Evolutionary conservation across 2,113 vertebrate species (phyloP), one percentile per base, ranked within the genome.

Genomic region (Albula goreensis): DNA sequence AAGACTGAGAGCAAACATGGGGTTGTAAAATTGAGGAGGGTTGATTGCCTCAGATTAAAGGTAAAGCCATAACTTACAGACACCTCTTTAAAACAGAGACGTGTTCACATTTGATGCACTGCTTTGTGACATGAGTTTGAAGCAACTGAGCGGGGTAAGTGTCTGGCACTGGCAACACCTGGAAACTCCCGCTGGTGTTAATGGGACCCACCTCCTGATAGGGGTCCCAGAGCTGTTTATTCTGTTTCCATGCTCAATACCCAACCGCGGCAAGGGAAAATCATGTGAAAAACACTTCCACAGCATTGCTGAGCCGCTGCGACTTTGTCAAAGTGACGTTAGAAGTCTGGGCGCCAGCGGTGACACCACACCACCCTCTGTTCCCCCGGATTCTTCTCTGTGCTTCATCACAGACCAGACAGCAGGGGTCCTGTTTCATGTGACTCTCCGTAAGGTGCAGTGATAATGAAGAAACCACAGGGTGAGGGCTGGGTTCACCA

Each of bases 381-480:
- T 78, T 11, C 12, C 48, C 15, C 31, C 31, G 31, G 31, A 41
- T 8, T 19, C 10, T 17, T 79, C 10, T 79, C 48, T 15, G 78
- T n/a, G 2, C 41, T 49, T 79, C 41, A 79, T 79, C 11, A 79
- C 1, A 6, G 48, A 2, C 78, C 17, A 11, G 0, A n/a, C 12
- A 79, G 78, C 11, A 50, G 31, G 78, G 78, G 13, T 0, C 4
- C 48, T 49, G 78, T 79, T 11, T 50, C 41, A 17, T 11, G 5
- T 50, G 5, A 15, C 48, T 79, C 49, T 79, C 41, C 7, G n/a
- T 2, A 3, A 31, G n/a, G 60, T 19, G 5, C 60, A 66, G 60
- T 79, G 78, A 79, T 19, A 51, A 80, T 80, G 79, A 53, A 80
- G 51, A 52, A 79, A n/a, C 25, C 25, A 85, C 56, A 80, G 77